Evolutionary conservation across 2,888 invertebrate species (phyloP).

Genomic region (Andrena bucephala): DNA sequence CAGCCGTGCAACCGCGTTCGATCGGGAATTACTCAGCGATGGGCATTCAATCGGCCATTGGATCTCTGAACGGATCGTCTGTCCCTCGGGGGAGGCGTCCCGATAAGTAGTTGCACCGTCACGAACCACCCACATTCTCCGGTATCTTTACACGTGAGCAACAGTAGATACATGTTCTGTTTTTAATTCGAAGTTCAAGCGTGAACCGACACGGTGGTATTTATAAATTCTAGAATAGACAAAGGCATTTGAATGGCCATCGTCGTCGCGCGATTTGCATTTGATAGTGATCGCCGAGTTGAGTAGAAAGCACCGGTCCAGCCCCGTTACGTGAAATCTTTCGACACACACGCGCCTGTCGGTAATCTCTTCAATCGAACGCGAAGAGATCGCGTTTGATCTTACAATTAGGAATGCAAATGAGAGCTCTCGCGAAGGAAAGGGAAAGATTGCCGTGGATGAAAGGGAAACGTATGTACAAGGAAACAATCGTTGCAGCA

Average conservation of each 20-base stretch:
- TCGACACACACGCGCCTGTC: conserved; percentile 35
- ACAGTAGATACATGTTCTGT: not conserved
- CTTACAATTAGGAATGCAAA: conserved; percentile 27
- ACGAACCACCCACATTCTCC: not conserved
- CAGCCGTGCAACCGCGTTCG: conserved; percentile 15
- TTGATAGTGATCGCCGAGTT: not conserved
- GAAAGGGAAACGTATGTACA: not conserved
- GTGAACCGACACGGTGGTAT: not conserved
- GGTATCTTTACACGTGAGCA: not conserved
- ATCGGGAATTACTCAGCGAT: conserved; percentile 4
- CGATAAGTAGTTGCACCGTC: not conserved
- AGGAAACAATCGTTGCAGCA: conserved; percentile 56
- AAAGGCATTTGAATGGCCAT: conserved; percentile 2
- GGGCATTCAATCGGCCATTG: conserved; percentile 14
- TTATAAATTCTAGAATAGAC: not conserved
- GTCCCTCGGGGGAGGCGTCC: not conserved
- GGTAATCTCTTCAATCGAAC: conserved; percentile 37
- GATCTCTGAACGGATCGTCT: not conserved
- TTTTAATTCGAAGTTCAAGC: not conserved
- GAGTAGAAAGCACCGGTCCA: conserved; percentile 14
- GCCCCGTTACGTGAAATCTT: conserved; percentile 38
- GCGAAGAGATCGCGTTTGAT: conserved; percentile 35
- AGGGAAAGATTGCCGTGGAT: conserved; percentile 1
- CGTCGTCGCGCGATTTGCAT: conserved; percentile 1
- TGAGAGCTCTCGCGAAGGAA: conserved; percentile 8